Evolutionary conservation across 1,140 invertebrate species (phyloP).

Genomic region (Eupristina koningsbergeri): DNA sequence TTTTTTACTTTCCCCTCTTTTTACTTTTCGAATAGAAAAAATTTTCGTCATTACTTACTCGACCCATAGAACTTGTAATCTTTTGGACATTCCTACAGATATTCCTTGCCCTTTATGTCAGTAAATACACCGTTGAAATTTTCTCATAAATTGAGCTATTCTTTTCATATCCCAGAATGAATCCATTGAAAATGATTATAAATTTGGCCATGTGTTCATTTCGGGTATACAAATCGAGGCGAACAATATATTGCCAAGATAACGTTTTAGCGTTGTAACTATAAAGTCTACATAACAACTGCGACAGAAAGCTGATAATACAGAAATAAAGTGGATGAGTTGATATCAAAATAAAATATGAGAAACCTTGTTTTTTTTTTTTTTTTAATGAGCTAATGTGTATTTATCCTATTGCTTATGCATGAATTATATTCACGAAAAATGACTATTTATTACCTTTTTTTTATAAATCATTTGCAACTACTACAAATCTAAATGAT

Average conservation of each 20-base stretch:
- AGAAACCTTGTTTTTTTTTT: background rate
- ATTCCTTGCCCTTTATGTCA: background rate
- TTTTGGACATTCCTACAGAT: conserved; percentile 8
- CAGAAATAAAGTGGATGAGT: background rate
- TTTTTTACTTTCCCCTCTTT: no score
- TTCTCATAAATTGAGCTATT: conserved; percentile 27
- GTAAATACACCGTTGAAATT: conserved; percentile 28
- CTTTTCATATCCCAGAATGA: background rate
- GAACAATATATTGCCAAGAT: conserved; percentile 38
- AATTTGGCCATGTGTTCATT: conserved; percentile 34
- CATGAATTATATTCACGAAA: no score
- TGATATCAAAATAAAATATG: conserved; percentile 3
- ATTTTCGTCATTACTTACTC: conserved; percentile 16
- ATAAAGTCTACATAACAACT: conserved; percentile 28
- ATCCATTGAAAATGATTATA: conserved; percentile 25
- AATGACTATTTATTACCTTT: no score
- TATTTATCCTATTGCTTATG: no score
- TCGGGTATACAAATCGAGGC: conserved; percentile 20
- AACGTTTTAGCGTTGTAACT: conserved; percentile 7
- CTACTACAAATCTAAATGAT: background rate
- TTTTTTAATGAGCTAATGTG: no score
- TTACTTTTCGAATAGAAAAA: background rate
- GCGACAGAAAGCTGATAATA: conserved; percentile 27
- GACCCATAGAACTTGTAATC: background rate
- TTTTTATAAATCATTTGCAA: background rate